Conservation (phyloP, 92 coral and sea anemone genomes). For the Montipora capitata region DNA sequence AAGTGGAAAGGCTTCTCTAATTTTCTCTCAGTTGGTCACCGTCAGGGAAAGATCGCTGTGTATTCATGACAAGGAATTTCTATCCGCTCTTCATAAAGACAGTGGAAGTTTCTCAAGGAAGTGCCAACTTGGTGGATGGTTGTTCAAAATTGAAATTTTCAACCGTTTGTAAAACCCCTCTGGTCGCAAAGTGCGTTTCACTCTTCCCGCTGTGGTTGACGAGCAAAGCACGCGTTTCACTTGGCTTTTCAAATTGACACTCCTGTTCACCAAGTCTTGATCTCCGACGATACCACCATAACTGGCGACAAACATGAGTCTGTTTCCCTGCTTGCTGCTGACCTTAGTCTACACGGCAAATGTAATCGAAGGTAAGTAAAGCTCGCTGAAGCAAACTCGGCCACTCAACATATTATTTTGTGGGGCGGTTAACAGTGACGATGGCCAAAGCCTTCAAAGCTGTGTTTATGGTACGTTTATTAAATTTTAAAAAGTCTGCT, state of each 20-base stretch:
- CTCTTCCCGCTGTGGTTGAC: background rate
- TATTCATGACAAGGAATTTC: too few relatives aligned
- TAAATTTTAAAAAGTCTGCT: too few relatives aligned
- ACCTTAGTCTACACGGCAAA: background rate
- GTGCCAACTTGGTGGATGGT: background rate
- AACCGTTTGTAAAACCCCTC: background rate
- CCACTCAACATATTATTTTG: background rate
- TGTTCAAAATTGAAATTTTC: background rate
- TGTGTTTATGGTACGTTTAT: too few relatives aligned
- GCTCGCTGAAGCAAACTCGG: background rate
- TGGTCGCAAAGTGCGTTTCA: background rate
- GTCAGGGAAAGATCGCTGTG: too few relatives aligned
- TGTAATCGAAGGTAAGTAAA: slow-evolving; percentile 35
- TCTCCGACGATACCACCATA: slow-evolving; percentile 2
- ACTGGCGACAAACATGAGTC: background rate
- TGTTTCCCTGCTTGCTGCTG: background rate
- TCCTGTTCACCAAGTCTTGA: background rate
- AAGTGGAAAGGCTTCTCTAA: background rate
- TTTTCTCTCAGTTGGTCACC: background rate
- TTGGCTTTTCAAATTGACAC: background rate
- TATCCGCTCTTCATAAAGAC: background rate
- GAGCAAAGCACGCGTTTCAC: background rate
- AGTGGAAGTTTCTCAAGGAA: background rate
- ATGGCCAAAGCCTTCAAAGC: too few relatives aligned
- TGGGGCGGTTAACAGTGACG: background rate